Evolutionary conservation across 2,888 invertebrate species (phyloP), one percentile per base, ranked within the genome.

Genomic region (Schizotus pectinicornis): DNA sequence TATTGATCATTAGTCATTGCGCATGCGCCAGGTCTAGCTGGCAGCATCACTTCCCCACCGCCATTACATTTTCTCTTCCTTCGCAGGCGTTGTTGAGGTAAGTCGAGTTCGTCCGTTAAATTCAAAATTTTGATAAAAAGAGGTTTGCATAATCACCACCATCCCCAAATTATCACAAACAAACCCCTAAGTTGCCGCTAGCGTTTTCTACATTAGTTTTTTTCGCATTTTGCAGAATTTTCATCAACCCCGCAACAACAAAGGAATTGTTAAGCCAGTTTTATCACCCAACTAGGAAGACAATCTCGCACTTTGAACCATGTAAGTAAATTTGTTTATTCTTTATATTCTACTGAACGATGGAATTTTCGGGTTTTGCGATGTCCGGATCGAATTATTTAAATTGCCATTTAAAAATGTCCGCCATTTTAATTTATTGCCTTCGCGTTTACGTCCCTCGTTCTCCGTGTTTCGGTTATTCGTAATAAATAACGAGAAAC

Each of bases 1-100:
- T 47, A 51, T 57, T 32, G 11, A 12, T 48, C n/a, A n/a, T 45
- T 42, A 22, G 5, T 22, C 12, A 22, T 7, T 42, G 14, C 30
- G 30, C 42, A 13, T 42, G 9, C 5, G 12, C 38, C 31, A 34
- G 12, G 7, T 30, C 1, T 14, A 11, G 12, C 43, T 7, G 13
- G 13, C 14, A 6, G 3, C 22, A 6, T 32, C 31, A 51, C 49
- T 33, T 34, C 37, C 31, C 22, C 5, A 22, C 22, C 22, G 22
- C 22, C 22, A 22, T 22, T 22, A 2, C 22, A 22, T 22, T 22
- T 22, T 22, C 22, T 22, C 50, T 37, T 12, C 36, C 31, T 32
- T 14, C 35, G 45, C 45, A 49, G 58, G 49, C 49, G 58, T 54
- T 54, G 58, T 45, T 14, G 43, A 54, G 58, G 58, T 58, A 47